Percentiles rank a stretch among this genome's conserved stretches.
Conservation (phyloP, 2,113 vertebrate species). For the Vidua chalybeata region DNA sequence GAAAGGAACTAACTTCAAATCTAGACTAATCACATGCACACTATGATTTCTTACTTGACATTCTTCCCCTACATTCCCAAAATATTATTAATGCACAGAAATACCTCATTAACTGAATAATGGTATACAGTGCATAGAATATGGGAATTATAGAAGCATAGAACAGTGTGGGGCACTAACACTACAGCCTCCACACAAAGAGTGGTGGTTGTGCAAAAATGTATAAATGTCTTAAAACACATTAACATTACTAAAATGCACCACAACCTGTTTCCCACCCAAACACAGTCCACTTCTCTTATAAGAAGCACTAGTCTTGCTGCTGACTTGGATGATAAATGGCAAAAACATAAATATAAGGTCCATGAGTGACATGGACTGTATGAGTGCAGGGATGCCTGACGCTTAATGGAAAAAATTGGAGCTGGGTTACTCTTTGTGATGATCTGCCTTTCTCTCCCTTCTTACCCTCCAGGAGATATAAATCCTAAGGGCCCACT, state of each 20-base stretch:
- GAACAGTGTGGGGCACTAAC: not conserved
- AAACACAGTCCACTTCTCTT: not conserved
- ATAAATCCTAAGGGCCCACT: not conserved
- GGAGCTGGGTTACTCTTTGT: not conserved
- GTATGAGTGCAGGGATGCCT: accelerated
- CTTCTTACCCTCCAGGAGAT: not conserved
- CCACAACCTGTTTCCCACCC: not conserved
- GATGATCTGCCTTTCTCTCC: not conserved
- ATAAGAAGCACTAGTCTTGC: not conserved
- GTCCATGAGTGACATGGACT: not conserved
- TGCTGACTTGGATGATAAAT: not conserved
- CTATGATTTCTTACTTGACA: constrained; percentile 20
- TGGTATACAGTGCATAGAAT: constrained; percentile 46
- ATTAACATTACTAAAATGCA: not conserved
- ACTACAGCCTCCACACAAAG: not conserved
- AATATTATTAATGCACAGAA: constrained; percentile 68
- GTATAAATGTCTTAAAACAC: not conserved
- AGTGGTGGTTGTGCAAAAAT: not conserved
- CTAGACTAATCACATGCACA: not conserved
- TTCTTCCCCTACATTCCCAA: not conserved
- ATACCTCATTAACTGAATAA: not conserved
- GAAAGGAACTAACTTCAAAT: constrained; percentile 29
- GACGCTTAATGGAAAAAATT: not conserved
- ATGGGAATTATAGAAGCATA: not conserved
- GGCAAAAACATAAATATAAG: accelerated